Percentiles rank a stretch among this genome's conserved stretches.
Conservation (phyloP, 2,797 vertebrate species). For the Lemur catta region DNA sequence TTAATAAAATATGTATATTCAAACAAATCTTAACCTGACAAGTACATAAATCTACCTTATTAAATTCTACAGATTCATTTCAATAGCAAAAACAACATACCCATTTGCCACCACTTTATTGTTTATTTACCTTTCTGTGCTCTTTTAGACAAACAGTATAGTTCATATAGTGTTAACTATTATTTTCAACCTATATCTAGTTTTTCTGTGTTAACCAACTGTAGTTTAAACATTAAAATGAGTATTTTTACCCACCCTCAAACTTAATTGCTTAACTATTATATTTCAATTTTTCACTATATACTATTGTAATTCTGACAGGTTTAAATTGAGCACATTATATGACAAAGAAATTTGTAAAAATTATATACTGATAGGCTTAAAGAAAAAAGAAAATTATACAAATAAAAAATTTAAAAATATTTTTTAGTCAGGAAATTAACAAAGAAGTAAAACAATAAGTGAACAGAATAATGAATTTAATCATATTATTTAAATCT, state of each 20-base stretch:
- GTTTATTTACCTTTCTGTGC: not conserved
- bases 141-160: not conserved
- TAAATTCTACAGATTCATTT: not conserved
- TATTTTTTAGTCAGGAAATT: not conserved
- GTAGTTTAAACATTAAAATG: not conserved
- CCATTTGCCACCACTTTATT: not conserved
- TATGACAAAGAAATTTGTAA: not conserved
- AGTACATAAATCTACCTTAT: not conserved
- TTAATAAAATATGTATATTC: constrained; percentile 10
- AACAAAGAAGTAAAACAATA: not conserved
- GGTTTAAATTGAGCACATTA: not conserved
- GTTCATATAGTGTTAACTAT: not conserved
- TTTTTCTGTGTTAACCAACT: not conserved
- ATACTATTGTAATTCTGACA: not conserved
- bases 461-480: not conserved
- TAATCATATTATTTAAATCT: not conserved
- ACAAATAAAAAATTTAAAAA: not conserved
- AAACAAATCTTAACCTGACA: not conserved
- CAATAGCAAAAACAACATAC: not conserved
- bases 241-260: not conserved
- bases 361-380: not conserved
- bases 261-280: not conserved
- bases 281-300: not conserved
- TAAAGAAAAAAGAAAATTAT: not conserved
- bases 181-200: not conserved